Percentiles rank a stretch among this genome's conserved stretches.
These are phyloP conservation scores for Elaphurus davidianus DNA, from an alignment of 2,113 vertebrate species.

Conservation along the genomic window DNA sequence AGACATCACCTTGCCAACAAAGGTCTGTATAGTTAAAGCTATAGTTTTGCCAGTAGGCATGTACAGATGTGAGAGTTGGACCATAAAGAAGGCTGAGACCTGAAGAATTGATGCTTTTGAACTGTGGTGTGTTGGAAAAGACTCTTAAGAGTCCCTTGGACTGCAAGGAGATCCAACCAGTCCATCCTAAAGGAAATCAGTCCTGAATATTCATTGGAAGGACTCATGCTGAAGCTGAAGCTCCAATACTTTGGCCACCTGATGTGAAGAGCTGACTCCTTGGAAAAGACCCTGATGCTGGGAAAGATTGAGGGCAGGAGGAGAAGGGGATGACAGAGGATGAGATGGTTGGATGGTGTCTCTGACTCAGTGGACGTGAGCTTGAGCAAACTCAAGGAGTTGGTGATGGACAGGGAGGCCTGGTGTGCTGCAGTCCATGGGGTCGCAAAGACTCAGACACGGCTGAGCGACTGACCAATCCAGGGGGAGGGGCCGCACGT, in stretches of 20 bases:
- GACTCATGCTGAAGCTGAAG: background rate
- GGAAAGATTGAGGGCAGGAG: background rate
- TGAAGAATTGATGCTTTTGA: background rate
- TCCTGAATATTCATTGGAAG: background rate
- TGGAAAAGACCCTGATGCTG: background rate
- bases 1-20: background rate
- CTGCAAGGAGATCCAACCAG: background rate
- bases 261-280: background rate
- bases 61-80: background rate
- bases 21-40: background rate
- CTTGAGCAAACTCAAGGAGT: too few species aligned
- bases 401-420: background rate
- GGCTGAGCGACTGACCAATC: background rate
- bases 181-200: background rate
- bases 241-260: background rate
- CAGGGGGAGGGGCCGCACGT: rapidly evolving
- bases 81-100: background rate
- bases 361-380: background rate
- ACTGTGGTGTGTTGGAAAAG: background rate
- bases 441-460: background rate
- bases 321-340: background rate
- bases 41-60: background rate
- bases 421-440: background rate
- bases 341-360: background rate
- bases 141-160: background rate